These are phyloP conservation scores for Neolamprologus hecqui DNA, from an alignment of 2,113 vertebrate genomes.

Conservation along the genomic window DNA sequence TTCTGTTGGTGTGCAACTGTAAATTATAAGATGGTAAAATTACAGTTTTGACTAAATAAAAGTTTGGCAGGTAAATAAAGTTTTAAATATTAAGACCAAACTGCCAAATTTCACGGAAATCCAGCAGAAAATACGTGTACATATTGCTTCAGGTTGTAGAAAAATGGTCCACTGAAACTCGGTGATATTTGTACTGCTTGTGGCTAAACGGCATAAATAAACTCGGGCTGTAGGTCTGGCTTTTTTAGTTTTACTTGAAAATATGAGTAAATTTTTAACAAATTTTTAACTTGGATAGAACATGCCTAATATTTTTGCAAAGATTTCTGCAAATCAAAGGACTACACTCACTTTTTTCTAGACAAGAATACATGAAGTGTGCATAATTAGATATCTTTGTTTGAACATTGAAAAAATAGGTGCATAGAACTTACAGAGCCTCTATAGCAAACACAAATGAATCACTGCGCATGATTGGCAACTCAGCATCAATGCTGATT, in stretches of 20 bases:
- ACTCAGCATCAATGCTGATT: not conserved
- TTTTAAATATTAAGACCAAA: not conserved
- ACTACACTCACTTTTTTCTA: not conserved
- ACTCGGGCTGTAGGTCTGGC: rapidly evolving
- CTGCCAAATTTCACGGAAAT: not conserved
- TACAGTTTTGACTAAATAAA: not conserved
- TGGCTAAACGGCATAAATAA: not conserved
- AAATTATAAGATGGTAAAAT: not conserved
- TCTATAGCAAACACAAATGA: not conserved
- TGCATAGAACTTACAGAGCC: not conserved
- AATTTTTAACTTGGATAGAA: not conserved
- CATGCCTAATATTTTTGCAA: not conserved
- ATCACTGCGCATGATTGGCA: not conserved
- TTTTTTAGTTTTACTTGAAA: not conserved
- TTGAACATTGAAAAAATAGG: not conserved
- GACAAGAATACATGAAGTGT: not conserved
- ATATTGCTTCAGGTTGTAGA: not conserved
- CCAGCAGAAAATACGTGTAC: not conserved
- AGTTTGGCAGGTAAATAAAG: not conserved
- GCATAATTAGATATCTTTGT: not conserved
- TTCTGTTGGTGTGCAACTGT: not conserved
- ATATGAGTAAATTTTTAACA: not conserved
- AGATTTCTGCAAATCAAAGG: not conserved
- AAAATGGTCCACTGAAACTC: not conserved
- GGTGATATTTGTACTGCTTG: rapidly evolving